phyloP scores from a whole-genome alignment of 1,140 invertebrate genomes.

The Yoshiicerus persimilis region DNA sequence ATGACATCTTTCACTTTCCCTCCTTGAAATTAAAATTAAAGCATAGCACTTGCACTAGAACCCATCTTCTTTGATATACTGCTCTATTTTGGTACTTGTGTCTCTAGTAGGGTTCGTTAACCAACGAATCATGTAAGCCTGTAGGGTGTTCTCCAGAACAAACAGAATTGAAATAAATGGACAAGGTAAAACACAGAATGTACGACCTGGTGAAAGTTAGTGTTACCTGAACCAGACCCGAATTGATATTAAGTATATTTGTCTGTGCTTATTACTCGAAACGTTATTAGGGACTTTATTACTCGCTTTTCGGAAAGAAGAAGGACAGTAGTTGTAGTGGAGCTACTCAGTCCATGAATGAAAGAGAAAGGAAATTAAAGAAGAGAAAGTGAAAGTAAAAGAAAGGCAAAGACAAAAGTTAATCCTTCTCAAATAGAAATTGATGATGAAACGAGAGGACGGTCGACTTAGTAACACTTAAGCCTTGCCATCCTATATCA shows the following conservation, averaged over 20 bases:
- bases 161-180: background rate
- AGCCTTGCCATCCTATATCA: background rate
- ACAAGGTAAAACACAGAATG: background rate
- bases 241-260: background rate
- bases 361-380: background rate
- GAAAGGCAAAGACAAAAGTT: background rate
- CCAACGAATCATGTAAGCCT: background rate
- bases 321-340: too few species aligned
- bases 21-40: background rate
- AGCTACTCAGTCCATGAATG: background rate
- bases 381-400: background rate
- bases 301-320: too few species aligned
- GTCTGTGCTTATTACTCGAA: background rate
- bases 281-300: too few species aligned
- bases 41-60: too few species aligned
- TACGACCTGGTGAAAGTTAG: background rate
- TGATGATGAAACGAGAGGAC: background rate
- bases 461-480: background rate
- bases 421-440: conserved; percentile 15
- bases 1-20: background rate
- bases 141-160: background rate
- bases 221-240: background rate
- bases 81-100: too few species aligned
- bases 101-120: too few species aligned
- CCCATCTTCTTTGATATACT: too few species aligned